These are phyloP conservation scores for Cephus sareptanus DNA, from an alignment of 2,888 invertebrate species.

Conservation along the genomic window DNA sequence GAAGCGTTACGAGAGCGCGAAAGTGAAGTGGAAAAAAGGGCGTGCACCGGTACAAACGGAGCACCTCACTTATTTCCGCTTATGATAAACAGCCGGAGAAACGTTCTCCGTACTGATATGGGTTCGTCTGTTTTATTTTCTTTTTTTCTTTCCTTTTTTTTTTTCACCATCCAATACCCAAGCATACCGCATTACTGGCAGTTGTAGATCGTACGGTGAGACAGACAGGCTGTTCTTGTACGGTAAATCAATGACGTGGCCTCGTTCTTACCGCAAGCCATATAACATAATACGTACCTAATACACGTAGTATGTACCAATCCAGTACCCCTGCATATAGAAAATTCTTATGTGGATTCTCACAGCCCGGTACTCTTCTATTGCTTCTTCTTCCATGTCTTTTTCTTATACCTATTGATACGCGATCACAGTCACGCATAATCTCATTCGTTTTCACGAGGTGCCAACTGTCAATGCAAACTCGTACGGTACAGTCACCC, in stretches of 20 bases:
- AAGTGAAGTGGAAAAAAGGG: background rate
- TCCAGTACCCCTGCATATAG: background rate
- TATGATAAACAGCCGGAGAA: slow-evolving; percentile 2
- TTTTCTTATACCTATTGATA: too few relatives aligned
- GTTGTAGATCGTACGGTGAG: background rate
- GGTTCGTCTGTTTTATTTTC: background rate
- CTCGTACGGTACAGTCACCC: too few relatives aligned
- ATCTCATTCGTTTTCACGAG: too few relatives aligned
- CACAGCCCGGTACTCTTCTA: background rate
- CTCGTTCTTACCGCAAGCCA: slow-evolving; percentile 26
- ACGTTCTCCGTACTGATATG: background rate
- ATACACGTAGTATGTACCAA: background rate
- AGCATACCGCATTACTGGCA: background rate
- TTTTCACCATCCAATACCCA: background rate
- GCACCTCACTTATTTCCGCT: background rate
- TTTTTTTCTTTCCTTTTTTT: too few relatives aligned
- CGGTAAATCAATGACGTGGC: slow-evolving; percentile 38
- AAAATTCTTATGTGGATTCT: background rate
- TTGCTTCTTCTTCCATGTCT: too few relatives aligned
- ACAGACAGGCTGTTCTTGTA: slow-evolving; percentile 14
- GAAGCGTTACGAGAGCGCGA: background rate
- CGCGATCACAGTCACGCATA: too few relatives aligned
- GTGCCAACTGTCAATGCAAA: too few relatives aligned
- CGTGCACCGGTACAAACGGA: background rate
- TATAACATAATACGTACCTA: background rate